Evolutionary conservation across 92 coral and sea anemone genomes (phyloP), one percentile per base, ranked within the genome.

Genomic region (Hydrozoanthus gracilis): DNA sequence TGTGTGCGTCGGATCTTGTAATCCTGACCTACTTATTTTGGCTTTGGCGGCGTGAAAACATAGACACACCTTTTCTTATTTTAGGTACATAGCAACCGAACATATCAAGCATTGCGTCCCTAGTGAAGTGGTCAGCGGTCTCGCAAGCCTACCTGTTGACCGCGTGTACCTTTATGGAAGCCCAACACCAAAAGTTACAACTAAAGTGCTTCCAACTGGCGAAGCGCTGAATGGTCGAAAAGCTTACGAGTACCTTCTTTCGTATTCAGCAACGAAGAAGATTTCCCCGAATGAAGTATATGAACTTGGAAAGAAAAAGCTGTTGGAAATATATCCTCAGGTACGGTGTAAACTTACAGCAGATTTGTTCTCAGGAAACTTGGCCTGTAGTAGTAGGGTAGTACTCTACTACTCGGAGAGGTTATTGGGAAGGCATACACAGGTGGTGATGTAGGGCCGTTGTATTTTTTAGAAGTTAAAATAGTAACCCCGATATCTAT

Each of bases 81-180:
- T 51, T 27, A 89, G 92, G 14, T 85, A 89, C 66, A 64, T 89
- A 77, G 65, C 78, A 85, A 44, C 72, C 8, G 86, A 84, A 10
- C 92, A 89, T 58, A 67, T 89, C 70, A 87, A 86, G 54, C 82
- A 89, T 60, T 89, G 92, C 61, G 89, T 89, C 9, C 92, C 92
- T 4, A 84, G 88, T 50, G 67, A 87, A 15, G 86, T 84, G 39
- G 56, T 82, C 82, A 89, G 89, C 86, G 92, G 92, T 71, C 89
- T 89, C 4, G 65, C 75, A 17, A 39, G 60, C 2, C 65, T 89
- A 56, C 92, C 92, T 1, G 69, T 77, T 8, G 83, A 84, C 77
- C 71, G 52, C 58, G 82, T 89, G 7, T 84, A 77, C 60, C 8
- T 89, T 47, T 71, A 89, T 60, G 92, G 92, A 55, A 58, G 27